Evolutionary conservation across 2,113 vertebrate species (phyloP).

Genomic region (Calcarius ornatus): DNA sequence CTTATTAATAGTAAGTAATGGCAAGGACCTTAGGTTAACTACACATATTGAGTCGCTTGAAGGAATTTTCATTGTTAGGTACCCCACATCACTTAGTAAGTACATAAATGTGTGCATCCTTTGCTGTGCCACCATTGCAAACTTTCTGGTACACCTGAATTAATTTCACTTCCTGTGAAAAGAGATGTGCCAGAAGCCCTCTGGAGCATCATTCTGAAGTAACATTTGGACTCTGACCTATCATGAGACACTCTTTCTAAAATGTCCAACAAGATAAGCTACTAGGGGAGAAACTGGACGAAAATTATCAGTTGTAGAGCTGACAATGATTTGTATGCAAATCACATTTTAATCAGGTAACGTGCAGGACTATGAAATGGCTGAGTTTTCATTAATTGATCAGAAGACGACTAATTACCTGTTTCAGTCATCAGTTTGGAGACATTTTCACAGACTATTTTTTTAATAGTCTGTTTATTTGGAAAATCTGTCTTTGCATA

Average conservation of each 20-base stretch:
- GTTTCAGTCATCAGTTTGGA: neutral
- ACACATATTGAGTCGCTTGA: neutral
- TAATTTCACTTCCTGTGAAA: neutral
- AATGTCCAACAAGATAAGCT: neutral
- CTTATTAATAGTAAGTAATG: neutral
- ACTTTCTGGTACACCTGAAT: neutral
- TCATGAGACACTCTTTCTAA: neutral
- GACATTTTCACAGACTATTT: constrained; percentile 21
- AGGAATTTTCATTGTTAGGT: neutral
- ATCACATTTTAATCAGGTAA: neutral
- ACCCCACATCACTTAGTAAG: neutral
- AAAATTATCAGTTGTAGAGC: neutral
- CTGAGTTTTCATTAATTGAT: neutral
- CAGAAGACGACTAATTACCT: neutral
- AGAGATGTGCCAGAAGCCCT: neutral
- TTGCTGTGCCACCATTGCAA: neutral
- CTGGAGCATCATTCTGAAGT: neutral
- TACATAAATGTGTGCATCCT: neutral
- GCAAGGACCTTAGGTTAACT: neutral
- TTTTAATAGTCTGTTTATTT: constrained; percentile 57
- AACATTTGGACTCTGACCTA: neutral
- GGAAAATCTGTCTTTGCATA: constrained; percentile 34
- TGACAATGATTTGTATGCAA: neutral
- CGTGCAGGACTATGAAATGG: neutral
- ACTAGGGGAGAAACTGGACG: neutral